Conservation (phyloP, 2,888 invertebrate genomes). For the Leucophora obtusa region DNA sequence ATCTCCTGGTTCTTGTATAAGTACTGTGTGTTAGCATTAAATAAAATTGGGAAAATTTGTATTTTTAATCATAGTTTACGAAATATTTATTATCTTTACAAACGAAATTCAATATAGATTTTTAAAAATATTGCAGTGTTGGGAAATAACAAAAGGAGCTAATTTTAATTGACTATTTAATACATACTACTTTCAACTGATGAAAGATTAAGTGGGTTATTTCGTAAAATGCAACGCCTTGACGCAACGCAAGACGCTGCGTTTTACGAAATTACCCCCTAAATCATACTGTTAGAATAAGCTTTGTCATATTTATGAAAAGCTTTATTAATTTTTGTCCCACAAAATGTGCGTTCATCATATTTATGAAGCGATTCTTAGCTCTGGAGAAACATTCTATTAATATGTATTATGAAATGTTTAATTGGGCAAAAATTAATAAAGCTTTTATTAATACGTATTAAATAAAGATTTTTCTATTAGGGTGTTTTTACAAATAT, state of each 20-base stretch:
- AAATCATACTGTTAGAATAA: no score
- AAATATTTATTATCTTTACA: constrained; percentile 9
- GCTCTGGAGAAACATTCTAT: no score
- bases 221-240: no score
- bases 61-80: constrained; percentile 41
- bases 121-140: constrained; percentile 23
- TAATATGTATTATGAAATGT: no score
- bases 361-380: no score
- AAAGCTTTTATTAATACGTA: background rate
- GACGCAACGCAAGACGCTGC: no score
- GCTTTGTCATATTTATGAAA: no score
- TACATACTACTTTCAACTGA: background rate
- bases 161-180: background rate
- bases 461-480: background rate
- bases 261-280: no score
- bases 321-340: no score
- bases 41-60: constrained; percentile 56
- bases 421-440: background rate
- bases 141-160: constrained; percentile 30
- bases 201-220: no score
- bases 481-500: background rate
- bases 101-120: constrained; percentile 2
- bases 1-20: constrained; percentile 76
- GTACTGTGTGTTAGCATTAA: constrained; percentile 73
- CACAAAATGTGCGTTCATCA: no score